Conservation (phyloP, 2,888 invertebrate species). For the Pterobdella sp. region DNA sequence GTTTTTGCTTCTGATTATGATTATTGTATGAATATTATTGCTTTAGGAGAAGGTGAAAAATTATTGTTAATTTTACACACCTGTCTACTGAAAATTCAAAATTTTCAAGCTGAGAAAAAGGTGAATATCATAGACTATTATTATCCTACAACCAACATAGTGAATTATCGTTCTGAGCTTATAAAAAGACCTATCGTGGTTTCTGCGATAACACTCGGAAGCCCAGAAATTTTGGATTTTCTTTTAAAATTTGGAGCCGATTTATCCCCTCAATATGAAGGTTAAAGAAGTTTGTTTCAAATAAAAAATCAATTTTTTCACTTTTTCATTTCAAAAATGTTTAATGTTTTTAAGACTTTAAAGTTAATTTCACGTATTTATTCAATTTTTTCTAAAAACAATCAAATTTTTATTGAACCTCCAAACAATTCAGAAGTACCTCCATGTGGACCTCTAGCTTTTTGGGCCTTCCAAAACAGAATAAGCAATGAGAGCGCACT, state of each 20-base stretch:
- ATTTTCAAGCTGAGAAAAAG: conserved; percentile 35
- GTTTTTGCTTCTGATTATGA: conserved; percentile 40
- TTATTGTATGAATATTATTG: conserved; percentile 40
- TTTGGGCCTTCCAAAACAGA: conserved; percentile 42
- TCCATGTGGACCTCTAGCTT: conserved; percentile 42
- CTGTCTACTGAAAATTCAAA: neutral
- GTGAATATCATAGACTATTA: conserved; percentile 40
- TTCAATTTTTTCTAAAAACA: neutral
- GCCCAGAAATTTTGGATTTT: conserved; percentile 40
- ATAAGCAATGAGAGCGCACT: conserved; percentile 38
- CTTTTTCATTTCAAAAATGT: neutral
- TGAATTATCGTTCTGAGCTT: conserved; percentile 41
- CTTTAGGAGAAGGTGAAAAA: conserved; percentile 36
- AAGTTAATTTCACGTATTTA: neutral
- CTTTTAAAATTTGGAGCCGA: conserved; percentile 41
- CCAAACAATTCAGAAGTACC: conserved; percentile 35
- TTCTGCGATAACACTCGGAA: conserved; percentile 40
- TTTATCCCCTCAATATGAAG: conserved; percentile 40
- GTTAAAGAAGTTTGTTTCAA: conserved; percentile 14
- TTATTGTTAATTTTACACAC: neutral
- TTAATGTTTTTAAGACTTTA: neutral
- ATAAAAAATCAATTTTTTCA: neutral
- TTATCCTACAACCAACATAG: conserved; percentile 40
- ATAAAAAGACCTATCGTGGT: conserved; percentile 40
- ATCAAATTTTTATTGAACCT: neutral